Evolutionary conservation across 2,888 invertebrate genomes (phyloP), one percentile per base, ranked within the genome.

Genomic region (Aproaerema taeniolella): DNA sequence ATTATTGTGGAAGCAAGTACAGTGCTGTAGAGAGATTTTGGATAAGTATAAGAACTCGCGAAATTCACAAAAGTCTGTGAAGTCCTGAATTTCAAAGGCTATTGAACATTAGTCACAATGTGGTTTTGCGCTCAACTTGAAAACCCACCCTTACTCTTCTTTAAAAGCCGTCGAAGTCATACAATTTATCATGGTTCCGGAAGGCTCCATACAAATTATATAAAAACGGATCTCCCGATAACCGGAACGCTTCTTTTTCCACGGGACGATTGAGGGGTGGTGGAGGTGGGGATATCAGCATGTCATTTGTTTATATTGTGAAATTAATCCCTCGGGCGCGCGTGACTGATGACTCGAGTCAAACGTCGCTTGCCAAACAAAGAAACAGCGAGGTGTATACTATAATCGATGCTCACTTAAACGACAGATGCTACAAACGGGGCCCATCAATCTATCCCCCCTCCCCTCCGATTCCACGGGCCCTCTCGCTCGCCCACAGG

Each of bases 381-480:
- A 82, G 78, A 80, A 79, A 79, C 73, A 72, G 56, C 66, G 67
- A 77, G 76, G 75, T 76, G 74, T 80, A 67, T 74, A 67, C 70
- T 75, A 75, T 82, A 83, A 82, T 81, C 81, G 80, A 85, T 83
- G 80, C 71, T 77, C 79, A 75, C 76, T 83, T 80, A 77, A 82
- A 80, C 79, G 82, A 81, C 83, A 83, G 83, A 83, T 83, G 85
- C 81, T 82, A 74, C 80, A 78, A 85, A 83, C 83, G 78, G 78
- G 78, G 66, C 71, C 67, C 81, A 85, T 83, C 83, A 81, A 83
- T 85, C 83, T 78, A 75, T 68, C 58, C 61, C 64, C 67, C 62
- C 59, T 42, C 55, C 57, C 53, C n/a, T n/a, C n/a, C n/a, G n/a
- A n/a, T n/a, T n/a, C n/a, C n/a, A n/a, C n/a, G n/a, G n/a, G 39